Evolutionary conservation across 1,140 invertebrate species (phyloP), one percentile per base, ranked within the genome.

Genomic region (Lepidurus arcticus): DNA sequence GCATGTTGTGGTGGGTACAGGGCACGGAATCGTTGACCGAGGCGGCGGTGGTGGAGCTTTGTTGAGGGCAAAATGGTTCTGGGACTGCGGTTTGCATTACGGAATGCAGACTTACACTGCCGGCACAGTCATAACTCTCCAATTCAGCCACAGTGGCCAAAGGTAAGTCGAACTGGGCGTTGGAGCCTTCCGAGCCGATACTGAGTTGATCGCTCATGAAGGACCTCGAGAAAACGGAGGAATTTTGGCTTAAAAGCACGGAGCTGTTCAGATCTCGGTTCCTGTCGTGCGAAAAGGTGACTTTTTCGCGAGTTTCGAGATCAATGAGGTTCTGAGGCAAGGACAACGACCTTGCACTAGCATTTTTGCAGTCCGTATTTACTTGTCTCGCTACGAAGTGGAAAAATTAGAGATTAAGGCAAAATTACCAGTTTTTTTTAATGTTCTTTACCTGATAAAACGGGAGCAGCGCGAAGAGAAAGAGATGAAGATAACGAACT

Each of bases 51-150:
- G 83, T 81, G 5, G 85, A 85, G 44, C 85, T 85, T 42, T 88
- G 87, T 78, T 85, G 86, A 0, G 89, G 87, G 75, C 85, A 87
- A 81, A 89, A 91, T n/a, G 91, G 91, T 76, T 88, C 87, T 0
- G 91, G 91, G 0, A 92, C 91, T 84, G 90, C 91, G 43, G 87
- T 92, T 82, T 92, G 91, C 91, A 92, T 92, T 0, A 87, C 88
- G 2, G 90, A 89, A 80, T 89, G 89, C 1, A 92, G 83, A 83
- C 87, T 92, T 1, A 92, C 86, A 1, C 88, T 86, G 16, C 90
- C 90, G n/a, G 86, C 86, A 78, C 89, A 91, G 81, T 91, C 91
- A 83, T 92, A 92, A n/a, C 88, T 89, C 75, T 88, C 88, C 74
- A 43, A 42, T 9, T 75, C 44, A n/a, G 2, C 90, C 84, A 82